Evolutionary conservation across 2,797 vertebrate species (phyloP).

Genomic region (Smutsia gigantea): DNA sequence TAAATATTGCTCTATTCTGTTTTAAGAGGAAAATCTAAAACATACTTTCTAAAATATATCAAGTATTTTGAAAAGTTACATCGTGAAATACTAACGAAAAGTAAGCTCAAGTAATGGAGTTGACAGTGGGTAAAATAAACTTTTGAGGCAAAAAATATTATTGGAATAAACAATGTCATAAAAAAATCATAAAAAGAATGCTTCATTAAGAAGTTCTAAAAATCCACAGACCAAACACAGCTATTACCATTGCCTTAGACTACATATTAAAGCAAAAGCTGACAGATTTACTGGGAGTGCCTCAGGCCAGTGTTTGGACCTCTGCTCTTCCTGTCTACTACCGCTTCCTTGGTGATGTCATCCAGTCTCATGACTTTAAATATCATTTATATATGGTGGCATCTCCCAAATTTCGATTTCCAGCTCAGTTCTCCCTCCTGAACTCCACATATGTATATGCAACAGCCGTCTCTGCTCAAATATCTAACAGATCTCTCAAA

Average conservation of each 20-base stretch:
- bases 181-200: not conserved
- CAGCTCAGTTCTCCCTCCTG: not conserved
- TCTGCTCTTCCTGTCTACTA: not conserved
- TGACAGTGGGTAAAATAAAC: not conserved
- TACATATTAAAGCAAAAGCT: not conserved
- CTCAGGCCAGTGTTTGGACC: not conserved
- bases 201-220: not conserved
- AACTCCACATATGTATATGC: not conserved
- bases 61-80: not conserved
- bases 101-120: not conserved
- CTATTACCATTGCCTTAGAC: not conserved
- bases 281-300: too few relatives aligned
- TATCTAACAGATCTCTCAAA: not conserved
- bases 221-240: not conserved
- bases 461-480: not conserved
- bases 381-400: not conserved
- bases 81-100: not conserved
- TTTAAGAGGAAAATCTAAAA: not conserved
- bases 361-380: not conserved
- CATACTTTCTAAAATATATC: not conserved
- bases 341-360: not conserved
- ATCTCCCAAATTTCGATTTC: not conserved
- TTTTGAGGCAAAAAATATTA: not conserved
- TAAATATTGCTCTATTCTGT: not conserved
- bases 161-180: too few relatives aligned